Base-by-base conservation (phyloP, 2,888 invertebrate genomes). In the Amiota minor region DNA sequence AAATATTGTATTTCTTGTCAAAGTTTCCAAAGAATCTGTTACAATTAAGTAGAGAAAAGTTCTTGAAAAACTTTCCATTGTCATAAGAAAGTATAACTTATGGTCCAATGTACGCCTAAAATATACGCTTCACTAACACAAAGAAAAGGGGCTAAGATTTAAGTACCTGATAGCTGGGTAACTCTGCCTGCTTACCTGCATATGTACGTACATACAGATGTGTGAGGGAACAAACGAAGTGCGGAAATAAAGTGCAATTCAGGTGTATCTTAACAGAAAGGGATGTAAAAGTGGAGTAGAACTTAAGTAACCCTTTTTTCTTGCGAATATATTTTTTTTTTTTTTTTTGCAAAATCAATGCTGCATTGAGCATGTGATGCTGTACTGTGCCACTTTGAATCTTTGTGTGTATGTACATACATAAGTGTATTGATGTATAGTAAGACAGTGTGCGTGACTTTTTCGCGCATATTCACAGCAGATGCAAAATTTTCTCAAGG, bases 401-500 rank as follows among this genome's bases (percentile, higher is more conserved):
- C 59, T 64, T 16, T 53, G 18, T 20, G n/a, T 49, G 68, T 23
- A 11, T 72, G 53, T n/a, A n/a, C 4, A 35, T 53, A n/a, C n/a
- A n/a, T n/a, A n/a, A n/a, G 14, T 53, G 20, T 68, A 20, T n/a
- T 10, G 8, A 16, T 65, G 49, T 65, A 47, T 10, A 23, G 62
- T 20, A 4, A n/a, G n/a, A 50, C 9, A 9, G 14, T 16, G 70
- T 77, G 68, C 78, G 69, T 76, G 75, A 77, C 72, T 72, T 72
- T 79, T 80, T 80, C 78, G 83, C 46, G 35, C 46, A 47, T 65
- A 18, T 47, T 47, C 16, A 47, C 76, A 87, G 87, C 86, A 87
- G 86, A 80, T 86, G 86, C 84, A 80, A 79, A 78, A 75, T 71
- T 75, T 76, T 73, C 75, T 81, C 77, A 73, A 75, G 80, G 80